Base-by-base conservation (phyloP, 2,113 vertebrate genomes). In the Taxidea taxus region DNA sequence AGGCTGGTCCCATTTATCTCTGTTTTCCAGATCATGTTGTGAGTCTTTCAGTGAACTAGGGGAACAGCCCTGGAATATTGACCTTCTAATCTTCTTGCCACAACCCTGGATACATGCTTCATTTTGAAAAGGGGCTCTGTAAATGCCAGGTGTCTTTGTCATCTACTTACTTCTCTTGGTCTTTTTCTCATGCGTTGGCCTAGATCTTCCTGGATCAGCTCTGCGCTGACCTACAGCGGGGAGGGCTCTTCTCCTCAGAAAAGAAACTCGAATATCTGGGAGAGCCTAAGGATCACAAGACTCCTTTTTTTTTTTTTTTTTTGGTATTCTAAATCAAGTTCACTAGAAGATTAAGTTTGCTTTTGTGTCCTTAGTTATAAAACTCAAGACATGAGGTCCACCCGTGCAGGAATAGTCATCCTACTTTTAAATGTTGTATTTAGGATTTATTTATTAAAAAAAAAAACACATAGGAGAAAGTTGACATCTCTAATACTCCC, bases 1-100 rank as follows among this genome's bases (percentile, higher is more conserved):
- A 49, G 66, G 77, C 62, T 37, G n/a, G 66, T 10, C n/a, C 49
- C 27, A 10, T 80, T 96, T 91, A 70, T 77, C 95, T 97, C 91
- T 90, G 83, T 74, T 84, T 95, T 75, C 54, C 78, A 87, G 54
- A 75, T 39, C 91, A 66, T 21, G 47, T 39, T 77, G 34, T 56
- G 27, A 89, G 81, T 54, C 23, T 23, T 27, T 62, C n/a, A 0
- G 49, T 42, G 27, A 77, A 21, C 29, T 7, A 16, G 44, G 34
- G n/a, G 14, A 51, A 29, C 14, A 14, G 20, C 39, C 49, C 47
- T 9, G n/a, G 16, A 8, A 15, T 47, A 8, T 8, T 27, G 54
- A 78, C 88, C 74, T 94, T 92, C 70, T 51, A 56, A 70, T 91
- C 85, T 58, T 47, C 25, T 77, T 39, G 25, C 23, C 7, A 6